Base-by-base conservation (phyloP, 92 coral and sea anemone species). In the Meandrina meandrites region DNA sequence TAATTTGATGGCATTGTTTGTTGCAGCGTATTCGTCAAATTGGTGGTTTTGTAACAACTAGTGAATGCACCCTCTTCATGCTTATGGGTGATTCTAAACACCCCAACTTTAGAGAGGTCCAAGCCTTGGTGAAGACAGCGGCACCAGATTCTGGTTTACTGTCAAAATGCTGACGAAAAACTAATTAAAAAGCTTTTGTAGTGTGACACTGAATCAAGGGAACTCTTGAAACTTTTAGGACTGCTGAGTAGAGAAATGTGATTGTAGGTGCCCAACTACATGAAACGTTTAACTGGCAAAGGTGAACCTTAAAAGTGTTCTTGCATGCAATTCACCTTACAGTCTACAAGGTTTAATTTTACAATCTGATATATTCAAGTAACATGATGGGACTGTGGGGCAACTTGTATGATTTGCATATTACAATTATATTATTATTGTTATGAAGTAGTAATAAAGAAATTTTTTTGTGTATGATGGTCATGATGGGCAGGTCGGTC, bases 111-210 rank as follows among this genome's bases (percentile, higher is more conserved):
- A 95, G 86, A 81, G 99, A 97, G 79, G 99, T 97, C 15, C 99
- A 97, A 82, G 98, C 97, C 8, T 92, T 97, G n/a, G 99, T 97
- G 71, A 97, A 97, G 66, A 97, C 98, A 9, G 93, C 98, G 18
- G 94, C 99, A 32, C 99, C 99, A 19, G 99, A 97, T 68, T 95
- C 98, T 45, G 99, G 99, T 27, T 86, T 97, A 71, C 88, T 96
- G 62, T 96, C 98, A 13, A 96, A 96, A 84, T 96, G 92, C 79
- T 94, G 79, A 90, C 37, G n/a, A 10, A 58, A 57, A 54, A 42
- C 15, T n/a, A n/a, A n/a, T n/a, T n/a, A 16, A 75, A 66, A 66
- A 66, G 5, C 47, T 10, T 69, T 17, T 74, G 4, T 37, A 12
- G 16, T 71, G 40, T 17, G n/a, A 8, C 78, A 74, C 30, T 74